A percentile compares a stretch with the other conserved stretches of the same genome.
Evolutionary conservation across 2,113 vertebrate species (phyloP).

Genomic region (Alaudala cheleensis): DNA sequence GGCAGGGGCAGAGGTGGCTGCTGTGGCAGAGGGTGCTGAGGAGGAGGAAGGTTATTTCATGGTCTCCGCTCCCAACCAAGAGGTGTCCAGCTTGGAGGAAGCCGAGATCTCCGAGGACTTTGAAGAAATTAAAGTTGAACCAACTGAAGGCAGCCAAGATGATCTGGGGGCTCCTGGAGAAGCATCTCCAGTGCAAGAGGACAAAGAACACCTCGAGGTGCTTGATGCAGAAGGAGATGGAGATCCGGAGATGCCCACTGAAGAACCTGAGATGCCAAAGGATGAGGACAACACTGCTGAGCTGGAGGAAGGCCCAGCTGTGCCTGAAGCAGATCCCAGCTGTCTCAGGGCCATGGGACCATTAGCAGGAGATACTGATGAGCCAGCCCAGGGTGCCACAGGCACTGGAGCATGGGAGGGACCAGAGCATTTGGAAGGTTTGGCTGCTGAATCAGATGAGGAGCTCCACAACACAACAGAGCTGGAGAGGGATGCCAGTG

Average conservation of each 20-base stretch:
- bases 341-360: fast-evolving
- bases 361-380: fast-evolving
- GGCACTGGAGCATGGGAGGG: fast-evolving
- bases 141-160: not conserved
- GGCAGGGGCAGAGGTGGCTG: not conserved
- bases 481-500: fast-evolving
- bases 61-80: not conserved
- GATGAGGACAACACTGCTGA: not conserved
- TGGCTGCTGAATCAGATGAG: fast-evolving
- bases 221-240: not conserved
- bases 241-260: not conserved
- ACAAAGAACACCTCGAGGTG: fast-evolving
- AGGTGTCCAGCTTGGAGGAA: not conserved
- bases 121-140: conserved; percentile 15
- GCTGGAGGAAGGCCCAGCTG: not conserved
- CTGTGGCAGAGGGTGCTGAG: conserved; percentile 32
- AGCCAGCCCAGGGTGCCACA: not conserved
- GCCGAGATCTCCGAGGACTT: not conserved
- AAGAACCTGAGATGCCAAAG: not conserved
- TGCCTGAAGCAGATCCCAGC: not conserved
- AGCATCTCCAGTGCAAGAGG: not conserved
- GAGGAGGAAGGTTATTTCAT: conserved; percentile 32
- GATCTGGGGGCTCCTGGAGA: not conserved
- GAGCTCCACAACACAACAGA: fast-evolving
- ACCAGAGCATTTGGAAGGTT: fast-evolving